phyloP scores from a whole-genome alignment of 2,888 invertebrate genomes.

The Tolmerus cingulatus region DNA sequence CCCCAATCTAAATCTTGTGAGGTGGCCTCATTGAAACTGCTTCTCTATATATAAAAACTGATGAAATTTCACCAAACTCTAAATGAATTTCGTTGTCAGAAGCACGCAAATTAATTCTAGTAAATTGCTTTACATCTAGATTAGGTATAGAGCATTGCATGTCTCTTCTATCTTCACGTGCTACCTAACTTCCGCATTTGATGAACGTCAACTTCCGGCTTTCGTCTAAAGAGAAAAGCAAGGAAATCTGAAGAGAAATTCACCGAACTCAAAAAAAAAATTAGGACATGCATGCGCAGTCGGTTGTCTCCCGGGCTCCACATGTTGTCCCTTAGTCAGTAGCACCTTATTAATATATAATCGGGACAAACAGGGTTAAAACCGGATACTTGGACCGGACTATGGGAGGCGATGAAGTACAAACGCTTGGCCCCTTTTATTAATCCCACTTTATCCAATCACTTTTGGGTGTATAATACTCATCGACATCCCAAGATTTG shows the following conservation, averaged over 20 bases:
- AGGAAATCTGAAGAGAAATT: not conserved
- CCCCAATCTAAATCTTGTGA: not conserved
- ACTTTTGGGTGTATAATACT: not conserved
- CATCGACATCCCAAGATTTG: not conserved
- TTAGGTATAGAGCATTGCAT: not conserved
- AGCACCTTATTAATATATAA: not conserved
- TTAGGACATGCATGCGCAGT: slow-evolving; percentile 31
- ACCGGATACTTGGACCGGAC: not conserved
- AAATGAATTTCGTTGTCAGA: not conserved
- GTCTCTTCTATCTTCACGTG: not conserved
- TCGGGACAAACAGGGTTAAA: not conserved
- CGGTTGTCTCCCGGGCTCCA: slow-evolving; percentile 2
- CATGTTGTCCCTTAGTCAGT: slow-evolving; percentile 20
- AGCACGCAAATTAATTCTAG: not conserved
- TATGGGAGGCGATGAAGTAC: not conserved
- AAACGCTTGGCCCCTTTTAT: not conserved
- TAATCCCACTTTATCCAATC: not conserved
- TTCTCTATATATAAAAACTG: not conserved
- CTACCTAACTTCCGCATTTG: not conserved
- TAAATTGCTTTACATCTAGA: not conserved
- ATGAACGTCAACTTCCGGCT: not conserved
- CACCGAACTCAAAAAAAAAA: not conserved
- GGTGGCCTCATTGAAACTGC: not conserved
- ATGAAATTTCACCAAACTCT: not conserved
- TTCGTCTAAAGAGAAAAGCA: not conserved